A percentile compares a stretch with the other conserved stretches of the same genome.
phyloP scores from a whole-genome alignment of 2,888 invertebrate species.

The Lutraria lutraria region DNA sequence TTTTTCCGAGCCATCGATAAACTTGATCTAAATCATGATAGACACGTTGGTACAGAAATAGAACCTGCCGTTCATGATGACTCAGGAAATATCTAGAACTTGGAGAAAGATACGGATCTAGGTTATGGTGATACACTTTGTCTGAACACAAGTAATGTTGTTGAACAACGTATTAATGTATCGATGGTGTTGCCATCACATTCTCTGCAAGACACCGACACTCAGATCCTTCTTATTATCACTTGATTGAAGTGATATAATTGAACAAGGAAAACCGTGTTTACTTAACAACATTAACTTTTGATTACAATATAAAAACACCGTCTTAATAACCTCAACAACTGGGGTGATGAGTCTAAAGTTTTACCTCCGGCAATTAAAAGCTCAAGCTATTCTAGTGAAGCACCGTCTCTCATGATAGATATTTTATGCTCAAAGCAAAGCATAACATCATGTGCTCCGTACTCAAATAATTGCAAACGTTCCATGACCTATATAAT shows the following conservation, averaged over 20 bases:
- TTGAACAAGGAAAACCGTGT: neutral
- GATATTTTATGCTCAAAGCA: too few relatives aligned
- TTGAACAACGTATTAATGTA: neutral
- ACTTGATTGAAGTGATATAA: neutral
- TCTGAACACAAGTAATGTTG: slow-evolving; percentile 1
- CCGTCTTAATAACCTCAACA: too few relatives aligned
- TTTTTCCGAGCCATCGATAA: neutral
- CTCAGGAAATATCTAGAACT: neutral
- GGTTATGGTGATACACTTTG: neutral
- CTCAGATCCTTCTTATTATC: neutral
- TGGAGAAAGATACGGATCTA: neutral
- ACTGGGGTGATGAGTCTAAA: too few relatives aligned
- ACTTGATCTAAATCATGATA: neutral
- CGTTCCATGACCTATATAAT: too few relatives aligned
- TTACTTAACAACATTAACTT: neutral
- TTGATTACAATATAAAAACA: too few relatives aligned
- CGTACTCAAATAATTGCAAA: too few relatives aligned
- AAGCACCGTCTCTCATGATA: too few relatives aligned
- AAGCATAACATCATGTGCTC: too few relatives aligned
- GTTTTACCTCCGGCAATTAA: too few relatives aligned
- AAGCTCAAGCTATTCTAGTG: too few relatives aligned
- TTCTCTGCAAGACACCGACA: neutral
- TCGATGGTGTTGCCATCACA: neutral
- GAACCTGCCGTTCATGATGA: neutral
- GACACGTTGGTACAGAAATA: neutral